Evolutionary conservation across 2,113 vertebrate genomes (phyloP), one percentile per base, ranked within the genome.

Genomic region (Dicerorhinus sumatrensis): DNA sequence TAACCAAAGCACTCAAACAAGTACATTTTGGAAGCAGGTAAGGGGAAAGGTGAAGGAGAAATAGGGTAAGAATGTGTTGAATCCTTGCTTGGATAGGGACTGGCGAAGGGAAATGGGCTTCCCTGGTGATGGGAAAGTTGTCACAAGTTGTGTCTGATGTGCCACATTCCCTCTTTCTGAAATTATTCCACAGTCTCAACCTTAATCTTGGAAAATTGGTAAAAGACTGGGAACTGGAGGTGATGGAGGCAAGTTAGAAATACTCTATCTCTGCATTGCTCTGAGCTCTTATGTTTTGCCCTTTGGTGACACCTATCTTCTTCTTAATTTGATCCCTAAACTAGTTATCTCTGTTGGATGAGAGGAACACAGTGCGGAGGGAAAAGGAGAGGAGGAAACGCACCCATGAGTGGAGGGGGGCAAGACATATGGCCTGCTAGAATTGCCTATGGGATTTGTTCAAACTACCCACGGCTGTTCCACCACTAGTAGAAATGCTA

Each of bases 281-380:
- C 21, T 92, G 63, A 62, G 42, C 16, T n/a, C 56, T 76, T 65
- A 31, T 36, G 33, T 83, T 60, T 65, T 80, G 29, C 9, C 8
- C 6, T 36, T 0, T 70, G 8, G 33, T 75, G n/a, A 39, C 63
- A 73, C 42, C 14, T 51, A 20, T 56, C n/a, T 86, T 92, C n/a
- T 86, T 90, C 58, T 89, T 96, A n/a, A 82, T 86, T 82, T 91
- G 77, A 63, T 85, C 20, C 67, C 60, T 81, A 46, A 91, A 39
- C 33, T 33, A 46, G 33, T 72, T 54, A 80, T 56, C 31, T 93
- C 51, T 72, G 29, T 70, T 67, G 33, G 16, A 51, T 48, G 36
- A 60, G 27, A 75, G 39, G 16, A 54, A 14, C 33, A 81, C 29
- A 76, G 27, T 27, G 11, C 8, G 51, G 16, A 77, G 36, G n/a